Evolutionary conservation across 1,140 invertebrate genomes (phyloP), one percentile per base, ranked within the genome.

Genomic region (Hylaeus anthracinus): DNA sequence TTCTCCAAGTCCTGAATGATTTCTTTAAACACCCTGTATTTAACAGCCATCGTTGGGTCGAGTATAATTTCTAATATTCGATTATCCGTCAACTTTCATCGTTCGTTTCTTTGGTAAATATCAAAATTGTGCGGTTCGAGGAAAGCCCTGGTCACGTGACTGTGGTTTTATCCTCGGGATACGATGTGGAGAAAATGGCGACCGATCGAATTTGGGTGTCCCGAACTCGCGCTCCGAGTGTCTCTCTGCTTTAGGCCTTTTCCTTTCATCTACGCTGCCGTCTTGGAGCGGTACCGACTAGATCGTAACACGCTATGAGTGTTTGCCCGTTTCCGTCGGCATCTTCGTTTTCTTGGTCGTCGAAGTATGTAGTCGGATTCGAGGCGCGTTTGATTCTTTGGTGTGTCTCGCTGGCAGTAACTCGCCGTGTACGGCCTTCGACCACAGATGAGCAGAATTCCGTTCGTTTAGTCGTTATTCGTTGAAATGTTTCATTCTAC

Each of bases 161-260:
- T 10, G 61, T 26, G 26, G 26, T 14, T 65, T 56, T 2, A 39
- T 60, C 69, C 56, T 53, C 61, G 73, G 15, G 45, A 41, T 37
- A 67, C 79, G 64, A 64, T 10, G 2, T 1, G 5, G 10, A 64
- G 9, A 45, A 56, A 48, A 65, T 73, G 61, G 61, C 77, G 48
- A 55, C 53, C 37, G 66, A 4, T 58, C 41, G 15, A 60, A 8
- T 39, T 12, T 14, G 14, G 4, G 14, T 65, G 39, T 53, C 64
- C 65, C 51, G 83, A 84, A 72, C 64, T 85, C 55, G 53, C 60
- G 73, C 41, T 76, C 65, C 56, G 65, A 65, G 41, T 55, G 15
- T 60, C 63, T 73, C 70, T 53, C n/a, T n/a, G 55, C 53, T 56
- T 86, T 86, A 86, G 83, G 84, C 83, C 84, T 85, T 77, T 85